Evolutionary conservation across 2,888 invertebrate species (phyloP).

Genomic region (Polyommatus icarus): DNA sequence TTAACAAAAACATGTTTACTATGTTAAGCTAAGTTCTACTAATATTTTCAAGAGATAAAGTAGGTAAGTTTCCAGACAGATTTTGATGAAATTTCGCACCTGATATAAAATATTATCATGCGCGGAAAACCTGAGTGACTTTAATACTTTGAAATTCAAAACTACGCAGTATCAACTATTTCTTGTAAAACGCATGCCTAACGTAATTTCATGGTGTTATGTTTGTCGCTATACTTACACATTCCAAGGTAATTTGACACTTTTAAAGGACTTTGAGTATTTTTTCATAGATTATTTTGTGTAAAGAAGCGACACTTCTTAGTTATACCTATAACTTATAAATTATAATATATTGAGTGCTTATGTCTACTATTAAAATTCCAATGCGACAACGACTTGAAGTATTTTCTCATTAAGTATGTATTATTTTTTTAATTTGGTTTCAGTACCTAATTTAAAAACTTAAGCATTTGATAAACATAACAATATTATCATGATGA

Average conservation of each 20-base stretch:
- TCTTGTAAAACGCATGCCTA: background rate
- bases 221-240: background rate
- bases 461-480: no score
- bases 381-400: background rate
- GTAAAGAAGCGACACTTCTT: background rate
- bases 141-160: background rate
- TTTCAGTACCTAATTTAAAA: no score
- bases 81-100: no score
- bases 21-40: no score
- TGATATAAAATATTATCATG: no score
- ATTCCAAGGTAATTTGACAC: conserved; percentile 8
- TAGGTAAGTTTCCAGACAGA: background rate
- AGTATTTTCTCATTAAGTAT: no score
- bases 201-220: background rate
- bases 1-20: no score
- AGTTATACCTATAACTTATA: no score
- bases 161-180: background rate
- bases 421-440: no score
- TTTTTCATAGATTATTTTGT: background rate
- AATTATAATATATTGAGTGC: no score
- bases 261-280: conserved; percentile 1
- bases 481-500: no score
- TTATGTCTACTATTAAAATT: background rate
- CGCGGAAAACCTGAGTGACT: background rate
- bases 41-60: no score